Evolutionary conservation across 2,797 vertebrate species (phyloP).

Genomic region (Loris lydekkerianus): DNA sequence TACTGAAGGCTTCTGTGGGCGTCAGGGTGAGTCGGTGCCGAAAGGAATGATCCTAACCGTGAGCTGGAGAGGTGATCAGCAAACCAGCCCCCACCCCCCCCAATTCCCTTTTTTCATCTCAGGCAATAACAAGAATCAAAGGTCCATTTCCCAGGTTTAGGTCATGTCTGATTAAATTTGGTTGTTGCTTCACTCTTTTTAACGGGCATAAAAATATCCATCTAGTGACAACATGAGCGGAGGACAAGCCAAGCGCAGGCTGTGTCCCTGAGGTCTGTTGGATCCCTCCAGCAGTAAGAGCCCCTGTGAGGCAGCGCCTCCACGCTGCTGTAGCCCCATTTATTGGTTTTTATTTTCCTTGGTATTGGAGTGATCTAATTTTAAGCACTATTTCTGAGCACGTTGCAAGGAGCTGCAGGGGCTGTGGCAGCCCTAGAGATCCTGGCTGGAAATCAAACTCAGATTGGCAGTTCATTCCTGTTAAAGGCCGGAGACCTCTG

Average conservation of each 20-base stretch:
- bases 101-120: background rate
- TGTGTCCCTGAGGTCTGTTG: rapidly evolving
- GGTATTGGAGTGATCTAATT: background rate
- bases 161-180: background rate
- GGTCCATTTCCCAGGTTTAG: rapidly evolving
- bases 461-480: rapidly evolving
- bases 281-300: background rate
- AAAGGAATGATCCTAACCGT: rapidly evolving
- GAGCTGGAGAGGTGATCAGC: rapidly evolving
- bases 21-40: rapidly evolving
- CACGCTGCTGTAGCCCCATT: rapidly evolving
- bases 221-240: rapidly evolving
- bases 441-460: background rate
- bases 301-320: rapidly evolving
- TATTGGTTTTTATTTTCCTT: background rate
- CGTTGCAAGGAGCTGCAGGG: rapidly evolving
- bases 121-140: rapidly evolving
- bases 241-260: rapidly evolving
- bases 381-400: background rate
- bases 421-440: background rate
- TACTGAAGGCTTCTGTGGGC: rapidly evolving
- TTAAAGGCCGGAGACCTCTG: background rate
- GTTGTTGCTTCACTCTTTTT: no score
- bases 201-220: rapidly evolving
- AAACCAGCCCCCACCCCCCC: no score